phyloP scores from a whole-genome alignment of 1,140 invertebrate genomes.

The Drosophila pachea region DNA sequence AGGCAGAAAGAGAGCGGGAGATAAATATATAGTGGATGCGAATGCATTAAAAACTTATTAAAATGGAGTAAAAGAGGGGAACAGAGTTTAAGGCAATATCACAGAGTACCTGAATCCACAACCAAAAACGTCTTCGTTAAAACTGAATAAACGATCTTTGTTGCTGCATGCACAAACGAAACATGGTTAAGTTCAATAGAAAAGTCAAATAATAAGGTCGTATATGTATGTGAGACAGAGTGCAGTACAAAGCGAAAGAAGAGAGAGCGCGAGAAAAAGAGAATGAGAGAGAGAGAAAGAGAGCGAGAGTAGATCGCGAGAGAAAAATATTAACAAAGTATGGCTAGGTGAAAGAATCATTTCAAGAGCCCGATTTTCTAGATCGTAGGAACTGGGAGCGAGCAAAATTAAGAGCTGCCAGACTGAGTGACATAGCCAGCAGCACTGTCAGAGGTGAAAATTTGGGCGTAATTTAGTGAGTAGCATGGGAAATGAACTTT shows the following conservation, averaged over 20 bases:
- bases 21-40: no score
- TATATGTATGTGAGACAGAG: not conserved
- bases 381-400: constrained; percentile 2
- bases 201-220: not conserved
- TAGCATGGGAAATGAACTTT: constrained; percentile 16
- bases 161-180: constrained; percentile 83
- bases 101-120: constrained; percentile 85
- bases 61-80: not conserved
- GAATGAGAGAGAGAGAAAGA: constrained; percentile 4
- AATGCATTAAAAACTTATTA: no score
- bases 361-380: constrained; percentile 8
- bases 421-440: constrained; percentile 3
- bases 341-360: not conserved
- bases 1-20: not conserved
- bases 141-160: constrained; percentile 86
- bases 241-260: no score
- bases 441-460: not conserved
- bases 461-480: constrained; percentile 4
- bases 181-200: constrained; percentile 23
- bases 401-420: not conserved
- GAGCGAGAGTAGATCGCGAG: constrained; percentile 2
- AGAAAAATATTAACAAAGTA: constrained; percentile 16
- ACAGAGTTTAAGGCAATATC: constrained; percentile 20
- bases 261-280: not conserved
- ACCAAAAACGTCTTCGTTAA: constrained; percentile 83